phyloP scores from a whole-genome alignment of 1,140 invertebrate genomes.

The Telenomus remus region DNA sequence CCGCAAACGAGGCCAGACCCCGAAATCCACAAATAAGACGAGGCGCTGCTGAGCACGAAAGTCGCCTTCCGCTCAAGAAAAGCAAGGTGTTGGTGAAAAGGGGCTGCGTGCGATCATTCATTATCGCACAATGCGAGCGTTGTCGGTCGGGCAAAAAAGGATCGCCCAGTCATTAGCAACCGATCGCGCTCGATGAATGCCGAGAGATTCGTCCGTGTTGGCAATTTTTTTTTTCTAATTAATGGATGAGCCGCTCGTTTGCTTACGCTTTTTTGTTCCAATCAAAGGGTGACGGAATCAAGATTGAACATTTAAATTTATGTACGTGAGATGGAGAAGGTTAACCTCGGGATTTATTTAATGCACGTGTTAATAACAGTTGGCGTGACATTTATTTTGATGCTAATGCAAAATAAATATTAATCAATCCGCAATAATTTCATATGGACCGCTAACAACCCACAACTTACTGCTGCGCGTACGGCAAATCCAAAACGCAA shows the following conservation, averaged over 20 bases:
- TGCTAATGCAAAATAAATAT: slow-evolving; percentile 1
- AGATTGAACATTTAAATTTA: too few species aligned
- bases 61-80: slow-evolving; percentile 24
- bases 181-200: slow-evolving; percentile 7
- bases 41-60: slow-evolving; percentile 28
- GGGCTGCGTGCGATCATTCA: slow-evolving; percentile 15
- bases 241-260: not conserved
- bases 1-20: slow-evolving; percentile 60
- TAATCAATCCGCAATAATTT: slow-evolving; percentile 1
- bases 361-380: too few species aligned
- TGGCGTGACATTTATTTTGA: too few species aligned
- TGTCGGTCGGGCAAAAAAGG: slow-evolving; percentile 7
- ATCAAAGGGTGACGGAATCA: too few species aligned
- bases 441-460: slow-evolving; percentile 9
- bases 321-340: too few species aligned
- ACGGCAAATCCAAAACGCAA: slow-evolving; percentile 10
- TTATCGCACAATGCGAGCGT: slow-evolving; percentile 23
- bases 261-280: not conserved
- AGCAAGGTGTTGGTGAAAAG: slow-evolving; percentile 4
- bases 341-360: too few species aligned
- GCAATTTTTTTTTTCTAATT: slow-evolving; percentile 11
- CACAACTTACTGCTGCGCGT: not conserved
- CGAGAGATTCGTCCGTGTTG: not conserved
- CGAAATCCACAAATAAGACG: slow-evolving; percentile 59
- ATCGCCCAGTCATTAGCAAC: slow-evolving; percentile 30